phyloP scores from a whole-genome alignment of 1,140 invertebrate genomes.

The Meloidogyne floridensis region DNA sequence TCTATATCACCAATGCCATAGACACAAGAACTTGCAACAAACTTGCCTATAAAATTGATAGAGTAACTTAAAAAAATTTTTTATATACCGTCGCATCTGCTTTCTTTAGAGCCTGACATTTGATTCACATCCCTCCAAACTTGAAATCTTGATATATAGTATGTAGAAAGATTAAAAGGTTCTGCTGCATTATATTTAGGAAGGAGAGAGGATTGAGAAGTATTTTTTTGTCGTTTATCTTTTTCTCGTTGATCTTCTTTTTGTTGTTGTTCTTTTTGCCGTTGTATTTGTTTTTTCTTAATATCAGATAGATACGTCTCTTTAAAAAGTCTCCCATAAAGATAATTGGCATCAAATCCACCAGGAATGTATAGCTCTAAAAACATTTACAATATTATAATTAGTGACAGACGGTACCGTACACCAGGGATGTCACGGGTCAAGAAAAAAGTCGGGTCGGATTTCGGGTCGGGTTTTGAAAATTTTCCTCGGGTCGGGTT shows the following conservation, averaged over 20 bases:
- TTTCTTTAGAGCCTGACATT: slow-evolving; percentile 1
- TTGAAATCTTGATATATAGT: slow-evolving; percentile 47
- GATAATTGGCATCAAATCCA: slow-evolving; percentile 40
- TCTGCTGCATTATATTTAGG: slow-evolving; percentile 8
- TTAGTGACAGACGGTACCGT: too few species aligned
- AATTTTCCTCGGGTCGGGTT: too few species aligned
- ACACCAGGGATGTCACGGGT: too few species aligned
- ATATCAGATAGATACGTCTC: slow-evolving; percentile 5
- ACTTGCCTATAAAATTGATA: slow-evolving; percentile 43
- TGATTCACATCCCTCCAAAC: slow-evolving; percentile 34
- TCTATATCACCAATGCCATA: slow-evolving; percentile 55
- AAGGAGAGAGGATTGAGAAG: background rate
- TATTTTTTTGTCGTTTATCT: background rate
- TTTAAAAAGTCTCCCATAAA: slow-evolving; percentile 37
- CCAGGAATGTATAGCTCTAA: slow-evolving; percentile 46
- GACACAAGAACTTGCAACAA: slow-evolving; percentile 50
- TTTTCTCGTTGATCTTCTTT: background rate
- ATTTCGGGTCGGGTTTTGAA: too few species aligned
- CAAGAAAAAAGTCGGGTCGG: too few species aligned
- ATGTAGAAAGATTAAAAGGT: slow-evolving; percentile 36
- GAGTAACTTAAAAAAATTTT: background rate
- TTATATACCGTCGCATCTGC: slow-evolving; percentile 9
- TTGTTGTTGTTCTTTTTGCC: background rate
- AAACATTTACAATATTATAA: background rate
- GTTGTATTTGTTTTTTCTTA: background rate